A percentile compares a stretch with the other conserved stretches of the same genome.
These are phyloP conservation scores for Thalassoma bifasciatum DNA, from an alignment of 2,113 vertebrate genomes.

Conservation along the genomic window DNA sequence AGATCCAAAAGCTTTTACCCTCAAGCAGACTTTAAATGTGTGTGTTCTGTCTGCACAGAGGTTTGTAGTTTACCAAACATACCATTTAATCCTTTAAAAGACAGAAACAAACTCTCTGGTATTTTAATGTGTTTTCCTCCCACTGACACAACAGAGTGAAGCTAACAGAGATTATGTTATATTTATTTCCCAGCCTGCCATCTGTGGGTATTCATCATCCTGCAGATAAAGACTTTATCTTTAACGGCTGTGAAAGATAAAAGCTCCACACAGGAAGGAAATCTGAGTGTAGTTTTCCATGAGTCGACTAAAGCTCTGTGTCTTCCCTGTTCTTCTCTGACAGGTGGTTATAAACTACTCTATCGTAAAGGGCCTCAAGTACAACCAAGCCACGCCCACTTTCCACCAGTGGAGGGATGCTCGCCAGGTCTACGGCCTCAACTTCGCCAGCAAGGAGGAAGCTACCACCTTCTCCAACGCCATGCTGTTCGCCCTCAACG, in stretches of 20 bases:
- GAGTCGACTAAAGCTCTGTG: neutral
- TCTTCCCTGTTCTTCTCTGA: neutral
- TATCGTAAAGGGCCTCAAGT: conserved; percentile 85
- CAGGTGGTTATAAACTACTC: conserved; percentile 86
- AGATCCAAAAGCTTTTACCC: neutral
- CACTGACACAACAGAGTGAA: neutral
- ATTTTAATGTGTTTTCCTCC: neutral
- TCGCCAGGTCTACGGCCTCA: conserved; percentile 84
- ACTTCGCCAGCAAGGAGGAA: conserved; percentile 85
- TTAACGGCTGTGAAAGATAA: neutral
- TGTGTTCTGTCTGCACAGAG: neutral
- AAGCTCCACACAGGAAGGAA: neutral
- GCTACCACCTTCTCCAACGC: conserved; percentile 85
- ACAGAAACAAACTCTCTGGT: neutral
- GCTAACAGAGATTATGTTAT: neutral
- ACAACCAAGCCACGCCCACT: conserved; percentile 84
- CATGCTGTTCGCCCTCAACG: conserved; percentile 84
- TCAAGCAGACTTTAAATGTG: neutral
- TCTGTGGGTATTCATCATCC: neutral
- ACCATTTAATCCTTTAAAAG: neutral
- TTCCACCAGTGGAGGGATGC: conserved; percentile 86
- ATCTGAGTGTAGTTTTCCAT: neutral
- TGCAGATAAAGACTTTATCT: conserved; percentile 1
- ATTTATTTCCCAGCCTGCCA: conserved; percentile 4
- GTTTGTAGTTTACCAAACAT: neutral